Evolutionary conservation across 2,888 invertebrate genomes (phyloP).

Genomic region (Orthosia gracilis): DNA sequence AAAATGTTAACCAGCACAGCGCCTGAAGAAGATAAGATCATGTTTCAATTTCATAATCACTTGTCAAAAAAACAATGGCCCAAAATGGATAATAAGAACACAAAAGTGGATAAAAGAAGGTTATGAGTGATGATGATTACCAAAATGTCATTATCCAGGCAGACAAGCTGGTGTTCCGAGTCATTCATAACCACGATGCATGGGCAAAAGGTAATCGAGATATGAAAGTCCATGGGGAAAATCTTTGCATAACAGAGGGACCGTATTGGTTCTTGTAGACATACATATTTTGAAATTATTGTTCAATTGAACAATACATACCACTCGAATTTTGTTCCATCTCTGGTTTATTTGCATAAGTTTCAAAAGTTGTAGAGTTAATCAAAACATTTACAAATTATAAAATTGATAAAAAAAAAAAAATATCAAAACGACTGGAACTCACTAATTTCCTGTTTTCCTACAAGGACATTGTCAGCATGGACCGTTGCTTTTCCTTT

Average conservation of each 20-base stretch:
- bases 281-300: not conserved
- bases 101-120: not conserved
- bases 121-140: not conserved
- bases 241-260: no score
- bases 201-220: not conserved
- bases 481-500: slow-evolving; percentile 26
- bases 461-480: slow-evolving; percentile 43
- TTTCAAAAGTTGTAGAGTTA: no score
- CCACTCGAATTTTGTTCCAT: no score
- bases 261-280: not conserved
- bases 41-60: not conserved
- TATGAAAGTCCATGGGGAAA: not conserved
- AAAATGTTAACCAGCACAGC: slow-evolving; percentile 40
- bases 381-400: no score
- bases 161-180: not conserved
- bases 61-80: not conserved
- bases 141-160: not conserved
- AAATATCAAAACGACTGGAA: not conserved
- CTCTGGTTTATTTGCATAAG: no score
- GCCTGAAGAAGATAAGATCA: slow-evolving; percentile 29
- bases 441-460: slow-evolving; percentile 62
- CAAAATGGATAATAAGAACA: not conserved
- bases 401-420: no score
- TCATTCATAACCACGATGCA: not conserved
- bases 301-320: no score